These are phyloP conservation scores for Artibeus lituratus DNA, from an alignment of 2,797 vertebrate genomes.

Conservation along the genomic window DNA sequence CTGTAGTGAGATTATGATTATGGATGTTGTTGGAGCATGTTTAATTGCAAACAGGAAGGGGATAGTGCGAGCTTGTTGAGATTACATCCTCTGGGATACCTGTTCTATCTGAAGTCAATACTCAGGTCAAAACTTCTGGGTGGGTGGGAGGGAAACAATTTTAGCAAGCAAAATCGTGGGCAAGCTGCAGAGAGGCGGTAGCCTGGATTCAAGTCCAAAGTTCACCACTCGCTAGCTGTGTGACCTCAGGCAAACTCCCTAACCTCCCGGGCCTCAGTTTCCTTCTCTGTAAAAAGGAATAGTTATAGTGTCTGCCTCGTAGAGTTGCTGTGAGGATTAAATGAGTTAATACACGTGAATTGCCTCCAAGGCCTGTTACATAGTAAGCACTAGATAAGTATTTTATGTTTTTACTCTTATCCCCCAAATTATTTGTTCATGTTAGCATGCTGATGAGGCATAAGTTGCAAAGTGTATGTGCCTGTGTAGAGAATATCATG, in stretches of 20 bases:
- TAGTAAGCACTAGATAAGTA: background rate
- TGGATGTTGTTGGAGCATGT: background rate
- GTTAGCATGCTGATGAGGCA: background rate
- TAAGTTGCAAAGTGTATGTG: background rate
- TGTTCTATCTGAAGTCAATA: background rate
- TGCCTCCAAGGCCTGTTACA: background rate
- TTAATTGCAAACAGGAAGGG: slow-evolving; percentile 45
- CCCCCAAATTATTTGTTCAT: background rate
- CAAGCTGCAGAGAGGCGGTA: background rate
- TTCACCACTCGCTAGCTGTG: background rate
- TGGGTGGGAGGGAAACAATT: background rate
- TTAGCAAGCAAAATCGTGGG: background rate
- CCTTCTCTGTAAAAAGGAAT: background rate
- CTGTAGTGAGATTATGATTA: background rate
- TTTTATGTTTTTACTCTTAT: background rate
- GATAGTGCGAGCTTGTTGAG: background rate
- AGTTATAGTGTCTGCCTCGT: background rate
- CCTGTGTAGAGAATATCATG: rapidly evolving
- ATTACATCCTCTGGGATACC: slow-evolving; percentile 13
- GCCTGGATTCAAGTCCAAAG: background rate
- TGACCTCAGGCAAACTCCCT: background rate
- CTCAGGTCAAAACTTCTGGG: background rate
- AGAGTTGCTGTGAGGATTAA: background rate
- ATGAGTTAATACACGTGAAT: background rate
- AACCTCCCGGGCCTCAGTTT: background rate